Evolutionary conservation across 2,113 vertebrate genomes (phyloP).

Genomic region (Aegithalos caudatus): DNA sequence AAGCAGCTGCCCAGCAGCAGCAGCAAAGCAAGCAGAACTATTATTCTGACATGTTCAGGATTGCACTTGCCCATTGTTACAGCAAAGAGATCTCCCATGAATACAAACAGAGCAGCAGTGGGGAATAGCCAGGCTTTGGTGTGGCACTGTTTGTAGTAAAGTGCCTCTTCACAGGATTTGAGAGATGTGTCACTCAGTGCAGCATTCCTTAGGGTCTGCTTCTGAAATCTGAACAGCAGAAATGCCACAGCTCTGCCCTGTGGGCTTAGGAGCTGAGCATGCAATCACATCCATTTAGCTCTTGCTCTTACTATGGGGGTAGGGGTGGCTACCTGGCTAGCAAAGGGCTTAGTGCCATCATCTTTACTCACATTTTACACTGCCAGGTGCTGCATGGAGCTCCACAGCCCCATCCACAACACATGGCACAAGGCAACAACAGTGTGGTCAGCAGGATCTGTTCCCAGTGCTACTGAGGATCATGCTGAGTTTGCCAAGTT

Average conservation of each 20-base stretch:
- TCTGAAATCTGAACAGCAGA: not conserved
- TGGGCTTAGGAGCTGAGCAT: not conserved
- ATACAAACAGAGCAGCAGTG: not conserved
- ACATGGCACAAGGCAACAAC: not conserved
- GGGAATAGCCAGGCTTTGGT: not conserved
- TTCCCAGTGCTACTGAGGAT: not conserved
- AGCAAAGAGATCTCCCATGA: not conserved
- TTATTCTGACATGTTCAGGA: slow-evolving; percentile 5
- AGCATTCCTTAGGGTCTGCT: not conserved
- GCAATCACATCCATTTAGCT: not conserved
- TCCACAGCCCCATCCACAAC: not conserved
- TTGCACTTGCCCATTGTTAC: not conserved
- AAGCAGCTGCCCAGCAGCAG: not conserved
- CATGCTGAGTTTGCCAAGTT: not conserved
- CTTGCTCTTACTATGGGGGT: not conserved
- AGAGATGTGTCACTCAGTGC: not conserved
- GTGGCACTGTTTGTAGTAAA: not conserved
- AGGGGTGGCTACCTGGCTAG: not conserved
- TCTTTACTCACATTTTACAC: not conserved
- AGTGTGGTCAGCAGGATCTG: not conserved
- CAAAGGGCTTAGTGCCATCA: not conserved
- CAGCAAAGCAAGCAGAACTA: slow-evolving; percentile 31
- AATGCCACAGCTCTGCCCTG: not conserved
- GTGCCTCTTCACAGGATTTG: not conserved
- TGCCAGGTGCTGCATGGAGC: not conserved